Base-by-base conservation (phyloP, 1,140 invertebrate species). In the Euwallacea fornicatus region DNA sequence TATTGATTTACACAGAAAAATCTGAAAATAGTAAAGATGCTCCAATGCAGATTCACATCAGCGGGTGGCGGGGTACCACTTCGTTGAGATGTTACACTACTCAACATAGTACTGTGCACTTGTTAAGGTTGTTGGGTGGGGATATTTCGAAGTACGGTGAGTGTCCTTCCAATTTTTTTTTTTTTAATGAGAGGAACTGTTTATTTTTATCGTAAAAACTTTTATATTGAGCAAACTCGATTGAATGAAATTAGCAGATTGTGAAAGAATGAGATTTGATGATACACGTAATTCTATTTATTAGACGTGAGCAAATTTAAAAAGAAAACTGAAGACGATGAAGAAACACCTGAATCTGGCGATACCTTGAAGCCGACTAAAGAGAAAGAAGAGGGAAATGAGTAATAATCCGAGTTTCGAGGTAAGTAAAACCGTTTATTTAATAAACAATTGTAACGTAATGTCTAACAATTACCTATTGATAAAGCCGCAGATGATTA, bases 41-140 rank as follows among this genome's bases (percentile, higher is more conserved):
- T 69, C 74, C 81, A 15, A 84, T 92, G 56, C 84, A 85, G 7
- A 82, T 97, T 33, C 85, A 89, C 41, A 81, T 97, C 53, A 94
- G 94, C 63, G 95, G 94, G 0, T 98, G 96, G 95, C 88, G 91
- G 76, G 96, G 96, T n/a, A 91, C 88, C 8, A 89, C 88, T 69
- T 94, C 94, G 7, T 80, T 96, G 33, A 85, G 95, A 43, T 93
- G 92, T 11, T 98, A 97, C 81, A 90, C 96, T 13, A 88, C 92
- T 21, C 84, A 89, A 62, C 86, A 89, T 72, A 94, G 96, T 79
- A 88, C 94, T 15, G 85, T 94, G 43, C 96, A 98, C 83, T 93
- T 91, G 73, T 83, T 98, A 43, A 83, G 94, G 10, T 81, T 98
- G 61, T 85, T 95, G 73, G 94, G 94, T 7, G 90, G 88, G 46